phyloP scores from a whole-genome alignment of 2,113 vertebrate species.

The Zosterops pallidus region DNA sequence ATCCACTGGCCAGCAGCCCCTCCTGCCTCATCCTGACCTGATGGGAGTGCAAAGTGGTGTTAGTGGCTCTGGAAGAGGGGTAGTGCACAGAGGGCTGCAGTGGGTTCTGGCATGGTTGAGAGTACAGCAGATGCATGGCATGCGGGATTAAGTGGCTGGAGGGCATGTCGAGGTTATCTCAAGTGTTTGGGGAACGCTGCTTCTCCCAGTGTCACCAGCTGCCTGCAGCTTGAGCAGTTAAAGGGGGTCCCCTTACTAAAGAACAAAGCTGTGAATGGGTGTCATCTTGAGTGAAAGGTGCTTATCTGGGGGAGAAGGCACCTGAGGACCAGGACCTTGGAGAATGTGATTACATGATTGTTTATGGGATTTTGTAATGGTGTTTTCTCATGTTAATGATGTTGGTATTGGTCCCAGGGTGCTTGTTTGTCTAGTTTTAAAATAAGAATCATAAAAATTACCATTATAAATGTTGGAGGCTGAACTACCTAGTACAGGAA shows the following conservation, averaged over 20 bases:
- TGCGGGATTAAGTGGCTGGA: background rate
- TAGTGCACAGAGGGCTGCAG: background rate
- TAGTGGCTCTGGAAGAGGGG: background rate
- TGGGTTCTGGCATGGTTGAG: fast-evolving
- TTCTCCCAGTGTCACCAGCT: background rate
- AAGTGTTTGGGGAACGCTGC: background rate
- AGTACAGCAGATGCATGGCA: background rate
- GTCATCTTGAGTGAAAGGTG: background rate
- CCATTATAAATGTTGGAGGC: background rate
- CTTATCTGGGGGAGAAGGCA: background rate
- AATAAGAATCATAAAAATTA: background rate
- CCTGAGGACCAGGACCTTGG: background rate
- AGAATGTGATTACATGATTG: background rate
- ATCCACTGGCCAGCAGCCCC: background rate
- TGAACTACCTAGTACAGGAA: background rate
- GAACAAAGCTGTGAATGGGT: background rate
- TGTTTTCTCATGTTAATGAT: background rate
- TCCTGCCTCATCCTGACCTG: background rate
- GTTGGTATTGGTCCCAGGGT: background rate
- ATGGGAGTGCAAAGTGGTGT: background rate
- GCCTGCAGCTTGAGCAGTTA: fast-evolving
- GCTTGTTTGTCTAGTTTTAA: background rate
- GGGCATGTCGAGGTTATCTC: background rate
- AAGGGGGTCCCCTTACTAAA: background rate
- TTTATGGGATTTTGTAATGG: background rate